A percentile compares a stretch with the other conserved stretches of the same genome.
Conservation (phyloP, 1,140 invertebrate species). For the Ceratitis capitata region DNA sequence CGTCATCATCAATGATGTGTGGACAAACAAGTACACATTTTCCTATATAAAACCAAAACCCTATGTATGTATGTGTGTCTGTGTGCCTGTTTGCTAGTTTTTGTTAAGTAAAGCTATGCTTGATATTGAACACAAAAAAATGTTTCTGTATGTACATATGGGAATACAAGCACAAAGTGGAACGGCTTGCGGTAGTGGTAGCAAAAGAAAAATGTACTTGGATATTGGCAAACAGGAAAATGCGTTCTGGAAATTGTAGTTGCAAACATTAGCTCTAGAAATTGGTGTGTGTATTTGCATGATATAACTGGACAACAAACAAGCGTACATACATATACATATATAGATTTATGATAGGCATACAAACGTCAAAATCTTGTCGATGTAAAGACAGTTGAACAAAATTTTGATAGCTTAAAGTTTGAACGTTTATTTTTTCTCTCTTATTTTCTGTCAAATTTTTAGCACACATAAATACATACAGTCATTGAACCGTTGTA, state of each 20-base stretch:
- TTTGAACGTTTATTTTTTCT: too few species aligned
- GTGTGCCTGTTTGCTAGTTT: neutral
- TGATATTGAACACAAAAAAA: neutral
- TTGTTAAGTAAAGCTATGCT: neutral
- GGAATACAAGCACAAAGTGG: neutral
- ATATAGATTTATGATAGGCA: neutral
- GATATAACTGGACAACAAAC: neutral
- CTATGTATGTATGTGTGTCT: neutral
- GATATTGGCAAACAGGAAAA: neutral
- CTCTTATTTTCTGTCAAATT: too few species aligned
- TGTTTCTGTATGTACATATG: neutral
- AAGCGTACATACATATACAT: neutral
- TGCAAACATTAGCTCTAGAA: neutral
- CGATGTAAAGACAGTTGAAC: neutral
- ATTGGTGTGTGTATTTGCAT: neutral
- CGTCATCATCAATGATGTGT: neutral
- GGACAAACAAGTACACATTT: neutral
- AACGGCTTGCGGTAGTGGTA: neutral
- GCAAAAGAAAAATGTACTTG: neutral
- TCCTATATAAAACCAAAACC: neutral
- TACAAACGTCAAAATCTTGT: neutral
- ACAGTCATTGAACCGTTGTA: neutral
- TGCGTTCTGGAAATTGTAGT: constrained; percentile 10
- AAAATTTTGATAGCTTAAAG: neutral
- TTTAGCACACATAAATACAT: neutral